Evolutionary conservation across 2,888 invertebrate species (phyloP), one percentile per base, ranked within the genome.

Genomic region (Plutella xylostella): DNA sequence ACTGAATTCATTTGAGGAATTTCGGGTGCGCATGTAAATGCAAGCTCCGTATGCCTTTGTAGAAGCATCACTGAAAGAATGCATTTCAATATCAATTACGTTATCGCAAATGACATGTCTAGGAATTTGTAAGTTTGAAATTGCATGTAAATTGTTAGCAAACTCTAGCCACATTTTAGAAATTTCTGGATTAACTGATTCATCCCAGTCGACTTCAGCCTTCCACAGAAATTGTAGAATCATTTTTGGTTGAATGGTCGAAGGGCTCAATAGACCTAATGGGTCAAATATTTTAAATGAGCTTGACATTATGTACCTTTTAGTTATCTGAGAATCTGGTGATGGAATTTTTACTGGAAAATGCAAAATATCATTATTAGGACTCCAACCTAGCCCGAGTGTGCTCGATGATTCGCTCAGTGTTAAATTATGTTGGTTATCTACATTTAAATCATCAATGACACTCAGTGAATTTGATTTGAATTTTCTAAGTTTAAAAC

Each of bases 371-470:
- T 59, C 56, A 0, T 30, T 22, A 6, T 35, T 19, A 14, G 55
- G 51, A 22, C 37, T 42, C 56, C 57, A 57, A 4, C 49, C 43
- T 11, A 51, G 12, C 22, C 51, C 49, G 22, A 52, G 20, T 7
- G 48, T 48, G 14, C 38, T 47, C 1, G n/a, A n/a, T n/a, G n/a
- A n/a, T n/a, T n/a, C n/a, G n/a, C n/a, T n/a, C n/a, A n/a, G n/a
- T n/a, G n/a, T n/a, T n/a, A n/a, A n/a, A n/a, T n/a, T n/a, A n/a
- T n/a, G n/a, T n/a, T n/a, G n/a, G n/a, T n/a, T n/a, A n/a, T n/a
- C n/a, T n/a, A n/a, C n/a, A n/a, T 18, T n/a, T 12, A 28, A 21
- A 11, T 17, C 6, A 18, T 31, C 11, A 15, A 48, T 35, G 3
- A 43, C 21, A 17, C 11, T n/a, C 12, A 25, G 30, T 20, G 15